A percentile compares a stretch with the other conserved stretches of the same genome.
These are phyloP conservation scores for Cetonia aurata DNA, from an alignment of 2,888 invertebrate species.

Conservation along the genomic window DNA sequence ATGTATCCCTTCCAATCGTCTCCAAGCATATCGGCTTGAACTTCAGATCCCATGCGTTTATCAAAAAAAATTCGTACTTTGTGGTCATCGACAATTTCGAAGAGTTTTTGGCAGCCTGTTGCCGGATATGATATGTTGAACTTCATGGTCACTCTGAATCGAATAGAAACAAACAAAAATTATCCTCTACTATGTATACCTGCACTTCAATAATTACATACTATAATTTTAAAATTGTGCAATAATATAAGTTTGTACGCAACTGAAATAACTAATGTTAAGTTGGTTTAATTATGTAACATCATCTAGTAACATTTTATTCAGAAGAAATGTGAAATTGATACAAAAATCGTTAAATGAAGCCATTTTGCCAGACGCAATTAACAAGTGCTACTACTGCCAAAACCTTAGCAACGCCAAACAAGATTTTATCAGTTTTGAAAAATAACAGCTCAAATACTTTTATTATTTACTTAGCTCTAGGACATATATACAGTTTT, in stretches of 20 bases:
- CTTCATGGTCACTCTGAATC: slow-evolving; percentile 68
- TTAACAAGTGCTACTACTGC: slow-evolving; percentile 24
- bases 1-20: slow-evolving; percentile 99
- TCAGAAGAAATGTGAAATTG: not conserved
- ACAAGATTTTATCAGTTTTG: not conserved
- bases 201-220: not conserved
- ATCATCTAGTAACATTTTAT: slow-evolving; percentile 26
- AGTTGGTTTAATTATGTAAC: slow-evolving; percentile 28
- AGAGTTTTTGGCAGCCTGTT: slow-evolving; percentile 96
- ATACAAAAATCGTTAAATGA: not conserved
- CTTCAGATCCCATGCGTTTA: slow-evolving; percentile 97
- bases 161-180: slow-evolving; percentile 9
- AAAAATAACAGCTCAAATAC: not conserved
- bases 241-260: not conserved
- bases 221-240: not conserved
- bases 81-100: slow-evolving; percentile 97
- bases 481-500: not conserved
- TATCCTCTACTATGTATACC: not conserved
- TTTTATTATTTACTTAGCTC: not conserved
- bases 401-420: slow-evolving; percentile 20
- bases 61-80: slow-evolving; percentile 97
- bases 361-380: slow-evolving; percentile 23
- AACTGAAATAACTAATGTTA: slow-evolving; percentile 10
- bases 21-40: slow-evolving; percentile 91
- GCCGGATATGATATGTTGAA: slow-evolving; percentile 97